These are phyloP conservation scores for Eulemur coronatus DNA, from an alignment of 2,797 vertebrate genomes.

Conservation along the genomic window DNA sequence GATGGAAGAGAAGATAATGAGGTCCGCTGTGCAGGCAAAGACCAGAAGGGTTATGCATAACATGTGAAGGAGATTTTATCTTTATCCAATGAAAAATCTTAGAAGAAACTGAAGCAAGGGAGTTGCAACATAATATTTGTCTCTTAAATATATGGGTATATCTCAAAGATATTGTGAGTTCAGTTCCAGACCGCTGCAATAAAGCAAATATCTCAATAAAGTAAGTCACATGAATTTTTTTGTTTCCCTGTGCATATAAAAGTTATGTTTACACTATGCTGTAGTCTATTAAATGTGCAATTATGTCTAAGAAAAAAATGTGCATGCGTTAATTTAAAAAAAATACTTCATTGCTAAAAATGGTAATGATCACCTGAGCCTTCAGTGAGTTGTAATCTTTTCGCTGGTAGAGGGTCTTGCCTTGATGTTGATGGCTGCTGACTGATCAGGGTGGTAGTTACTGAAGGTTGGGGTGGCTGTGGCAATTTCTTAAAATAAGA, in stretches of 20 bases:
- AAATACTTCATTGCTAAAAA: too few species aligned
- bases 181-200: neutral
- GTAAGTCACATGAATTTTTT: neutral
- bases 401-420: too few species aligned
- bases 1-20: neutral
- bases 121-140: neutral
- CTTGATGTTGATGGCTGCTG: too few species aligned
- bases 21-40: neutral
- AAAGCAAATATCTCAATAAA: neutral
- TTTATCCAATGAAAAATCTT: neutral
- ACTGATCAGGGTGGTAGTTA: too few species aligned
- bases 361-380: too few species aligned
- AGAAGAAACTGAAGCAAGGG: neutral
- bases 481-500: too few species aligned
- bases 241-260: neutral
- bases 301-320: too few species aligned
- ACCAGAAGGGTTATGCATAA: neutral
- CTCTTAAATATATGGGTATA: neutral
- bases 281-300: too few species aligned
- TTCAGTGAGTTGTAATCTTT: too few species aligned
- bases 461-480: too few species aligned
- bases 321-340: too few species aligned
- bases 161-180: neutral
- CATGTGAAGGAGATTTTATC: neutral
- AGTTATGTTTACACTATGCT: too few species aligned